A percentile compares a stretch with the other conserved stretches of the same genome.
phyloP scores from a whole-genome alignment of 1,140 invertebrate genomes.

The Lasioglossum baleicum region DNA sequence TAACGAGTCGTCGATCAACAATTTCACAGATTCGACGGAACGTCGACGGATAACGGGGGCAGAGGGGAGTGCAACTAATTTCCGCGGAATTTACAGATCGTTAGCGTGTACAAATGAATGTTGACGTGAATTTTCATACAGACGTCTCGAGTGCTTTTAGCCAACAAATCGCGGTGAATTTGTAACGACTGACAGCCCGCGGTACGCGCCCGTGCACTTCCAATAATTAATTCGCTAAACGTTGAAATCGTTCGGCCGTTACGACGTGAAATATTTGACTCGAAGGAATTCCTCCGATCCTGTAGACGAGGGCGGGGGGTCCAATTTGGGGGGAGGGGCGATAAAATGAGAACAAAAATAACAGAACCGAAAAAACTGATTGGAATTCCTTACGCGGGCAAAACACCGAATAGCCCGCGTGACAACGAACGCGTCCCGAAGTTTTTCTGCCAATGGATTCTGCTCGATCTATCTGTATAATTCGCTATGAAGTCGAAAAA shows the following conservation, averaged over 20 bases:
- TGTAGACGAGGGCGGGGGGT: too few relatives aligned
- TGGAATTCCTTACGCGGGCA: neutral
- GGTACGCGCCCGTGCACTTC: slow-evolving; percentile 1
- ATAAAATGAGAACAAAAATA: neutral
- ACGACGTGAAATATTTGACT: slow-evolving; percentile 25
- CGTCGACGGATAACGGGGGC: neutral
- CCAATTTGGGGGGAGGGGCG: too few relatives aligned
- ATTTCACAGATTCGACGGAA: slow-evolving; percentile 37
- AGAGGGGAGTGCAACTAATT: slow-evolving; percentile 23
- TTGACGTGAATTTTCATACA: slow-evolving; percentile 47
- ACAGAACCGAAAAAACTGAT: slow-evolving; percentile 3
- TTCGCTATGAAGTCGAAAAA: neutral
- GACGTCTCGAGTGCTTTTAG: slow-evolving; percentile 36
- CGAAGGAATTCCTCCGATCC: neutral
- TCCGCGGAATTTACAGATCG: slow-evolving; percentile 49
- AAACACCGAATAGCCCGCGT: slow-evolving; percentile 15
- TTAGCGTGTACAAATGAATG: slow-evolving; percentile 42
- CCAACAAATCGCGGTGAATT: slow-evolving; percentile 50
- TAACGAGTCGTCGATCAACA: slow-evolving; percentile 44
- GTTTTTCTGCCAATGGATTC: too few relatives aligned
- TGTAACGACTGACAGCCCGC: slow-evolving; percentile 32
- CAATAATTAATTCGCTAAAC: slow-evolving; percentile 51
- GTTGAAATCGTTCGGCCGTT: slow-evolving; percentile 35
- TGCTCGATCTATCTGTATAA: neutral
- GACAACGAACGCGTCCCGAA: neutral